A percentile compares a stretch with the other conserved stretches of the same genome.
These are phyloP conservation scores for Heterotis niloticus DNA, from an alignment of 2,113 vertebrate genomes.

Conservation along the genomic window DNA sequence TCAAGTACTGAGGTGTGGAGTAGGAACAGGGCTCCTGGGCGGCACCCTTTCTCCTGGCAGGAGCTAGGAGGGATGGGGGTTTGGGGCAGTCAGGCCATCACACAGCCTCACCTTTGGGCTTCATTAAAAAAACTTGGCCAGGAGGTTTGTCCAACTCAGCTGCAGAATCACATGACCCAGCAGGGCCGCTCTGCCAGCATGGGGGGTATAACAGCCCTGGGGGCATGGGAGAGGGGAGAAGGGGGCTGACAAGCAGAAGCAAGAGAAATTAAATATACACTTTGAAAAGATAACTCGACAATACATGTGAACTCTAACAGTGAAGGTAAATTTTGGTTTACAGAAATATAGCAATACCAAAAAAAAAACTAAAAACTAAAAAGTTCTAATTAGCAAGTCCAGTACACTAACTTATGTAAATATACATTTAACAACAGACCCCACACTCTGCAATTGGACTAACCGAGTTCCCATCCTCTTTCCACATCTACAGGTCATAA, in stretches of 20 bases:
- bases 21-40: slow-evolving; percentile 26
- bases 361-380: too few relatives aligned
- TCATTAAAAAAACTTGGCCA: slow-evolving; percentile 45
- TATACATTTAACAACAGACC: too few relatives aligned
- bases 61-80: neutral
- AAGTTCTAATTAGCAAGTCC: too few relatives aligned
- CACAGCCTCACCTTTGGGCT: slow-evolving; percentile 44
- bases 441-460: neutral
- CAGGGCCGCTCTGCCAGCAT: slow-evolving; percentile 23
- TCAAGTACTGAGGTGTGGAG: slow-evolving; percentile 28
- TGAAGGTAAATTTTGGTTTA: too few relatives aligned
- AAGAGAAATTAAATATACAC: neutral
- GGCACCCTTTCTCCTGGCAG: slow-evolving; percentile 8
- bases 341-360: too few relatives aligned
- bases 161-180: slow-evolving; percentile 17
- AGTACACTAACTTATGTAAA: too few relatives aligned
- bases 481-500: neutral
- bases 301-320: too few relatives aligned
- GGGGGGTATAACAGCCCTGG: neutral
- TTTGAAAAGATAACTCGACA: neutral
- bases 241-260: neutral
- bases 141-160: slow-evolving; percentile 31
- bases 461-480: neutral
- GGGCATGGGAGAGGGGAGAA: neutral
- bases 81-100: slow-evolving; percentile 32